Evolutionary conservation across 1,140 invertebrate genomes (phyloP).

Genomic region (Nymphalis io): DNA sequence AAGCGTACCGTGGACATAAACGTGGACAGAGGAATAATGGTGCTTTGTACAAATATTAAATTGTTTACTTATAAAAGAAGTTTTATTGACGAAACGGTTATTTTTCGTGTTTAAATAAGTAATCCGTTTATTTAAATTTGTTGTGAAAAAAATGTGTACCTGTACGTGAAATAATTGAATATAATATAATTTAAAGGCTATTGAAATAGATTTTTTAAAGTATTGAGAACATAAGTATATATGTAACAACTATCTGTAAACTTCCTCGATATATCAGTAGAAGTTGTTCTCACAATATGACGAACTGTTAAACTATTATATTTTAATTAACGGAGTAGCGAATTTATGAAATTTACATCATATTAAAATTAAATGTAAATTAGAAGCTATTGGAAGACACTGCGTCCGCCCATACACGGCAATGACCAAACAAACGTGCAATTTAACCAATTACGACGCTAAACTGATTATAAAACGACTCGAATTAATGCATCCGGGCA

Average conservation of each 20-base stretch:
- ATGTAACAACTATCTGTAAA: too few species aligned
- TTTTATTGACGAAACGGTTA: too few species aligned
- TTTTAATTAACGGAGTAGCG: background rate
- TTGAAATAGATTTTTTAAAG: background rate
- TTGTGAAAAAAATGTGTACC: too few species aligned
- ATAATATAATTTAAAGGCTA: too few species aligned
- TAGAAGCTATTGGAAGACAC: conserved; percentile 35
- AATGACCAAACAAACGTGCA: conserved; percentile 48
- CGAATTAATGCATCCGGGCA: conserved; percentile 56
- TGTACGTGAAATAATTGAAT: too few species aligned
- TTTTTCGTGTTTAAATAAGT: too few species aligned
- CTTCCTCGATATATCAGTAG: background rate
- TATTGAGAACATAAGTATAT: background rate
- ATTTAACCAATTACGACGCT: conserved; percentile 57
- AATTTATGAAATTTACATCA: background rate
- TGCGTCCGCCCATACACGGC: conserved; percentile 34
- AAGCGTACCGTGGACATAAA: too few species aligned
- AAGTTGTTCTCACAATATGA: background rate
- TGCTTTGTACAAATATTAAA: too few species aligned
- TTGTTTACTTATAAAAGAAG: too few species aligned
- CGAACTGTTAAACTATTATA: background rate
- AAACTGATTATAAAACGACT: conserved; percentile 58
- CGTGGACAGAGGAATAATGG: too few species aligned
- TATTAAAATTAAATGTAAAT: conserved; percentile 36
- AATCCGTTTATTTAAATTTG: too few species aligned